A percentile compares a stretch with the other conserved stretches of the same genome.
Conservation (phyloP, 2,797 vertebrate species). For the Sebastes variabilis region DNA sequence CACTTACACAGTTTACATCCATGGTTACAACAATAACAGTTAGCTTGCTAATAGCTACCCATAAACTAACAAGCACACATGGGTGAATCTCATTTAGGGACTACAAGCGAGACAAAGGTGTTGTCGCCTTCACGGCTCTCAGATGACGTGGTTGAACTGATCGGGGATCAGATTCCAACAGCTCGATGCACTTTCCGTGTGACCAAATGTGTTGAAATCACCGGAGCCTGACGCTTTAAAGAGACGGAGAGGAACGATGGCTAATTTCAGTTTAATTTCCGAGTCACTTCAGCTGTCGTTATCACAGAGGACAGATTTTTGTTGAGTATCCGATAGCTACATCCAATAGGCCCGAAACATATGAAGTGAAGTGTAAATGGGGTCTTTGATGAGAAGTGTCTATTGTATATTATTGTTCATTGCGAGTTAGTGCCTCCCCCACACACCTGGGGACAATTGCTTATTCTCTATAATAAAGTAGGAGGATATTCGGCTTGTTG, state of each 20-base stretch:
- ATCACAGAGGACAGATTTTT: not conserved
- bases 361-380: not conserved
- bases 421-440: not conserved
- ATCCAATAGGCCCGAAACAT: not conserved
- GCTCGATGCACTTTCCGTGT: not conserved
- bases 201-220: not conserved
- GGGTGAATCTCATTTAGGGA: not conserved
- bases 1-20: not conserved
- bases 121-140: not conserved
- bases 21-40: not conserved
- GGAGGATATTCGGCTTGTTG: not conserved
- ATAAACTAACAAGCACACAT: not conserved
- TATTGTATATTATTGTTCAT: not conserved
- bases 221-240: not conserved
- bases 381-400: not conserved
- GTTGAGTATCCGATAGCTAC: not conserved
- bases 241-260: not conserved
- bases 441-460: not conserved
- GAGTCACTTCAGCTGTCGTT: conserved; percentile 10
- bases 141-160: not conserved
- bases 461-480: not conserved
- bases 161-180: not conserved
- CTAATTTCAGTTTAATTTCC: conserved; percentile 20
- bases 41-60: not conserved
- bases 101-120: not conserved